Evolutionary conservation across 2,888 invertebrate genomes (phyloP), one percentile per base, ranked within the genome.

Genomic region (Malthinus flaveolus): DNA sequence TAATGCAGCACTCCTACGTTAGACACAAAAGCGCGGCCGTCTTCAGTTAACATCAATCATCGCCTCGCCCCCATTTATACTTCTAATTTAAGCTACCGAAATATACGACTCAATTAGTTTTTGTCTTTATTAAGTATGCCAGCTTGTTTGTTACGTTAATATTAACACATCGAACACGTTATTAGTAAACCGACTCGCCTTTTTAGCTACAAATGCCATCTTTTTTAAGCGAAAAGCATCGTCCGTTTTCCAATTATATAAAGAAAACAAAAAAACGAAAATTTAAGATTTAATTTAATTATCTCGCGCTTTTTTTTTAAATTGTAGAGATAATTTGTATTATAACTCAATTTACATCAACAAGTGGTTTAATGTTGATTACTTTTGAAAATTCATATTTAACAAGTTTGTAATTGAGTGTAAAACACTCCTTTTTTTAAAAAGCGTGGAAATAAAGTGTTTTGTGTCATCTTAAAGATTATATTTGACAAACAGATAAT

Each of bases 1-100:
- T 78, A 77, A 77, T 78, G 76, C 73, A 75, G 70, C 70, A 61
- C 65, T 66, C 69, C 66, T 64, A 64, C 65, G 61, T 61, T 64
- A 63, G 61, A 63, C 56, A 65, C 55, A 66, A 66, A 66, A 61
- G 62, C 63, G 63, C 51, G 52, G 56, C 45, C 49, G 55, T 62
- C 56, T 58, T 66, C 54, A 55, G 56, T 59, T 51, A 33, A 49
- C 62, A 66, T 66, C 65, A 66, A 66, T 66, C 66, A 67, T 68
- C 67, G 66, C 56, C 59, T 63, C 67, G 57, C 56, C 64, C 64
- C 61, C 68, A 70, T 71, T 71, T 69, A 68, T 71, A 64, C 69
- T 68, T 69, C 69, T 67, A 70, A 71, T 72, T 72, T 72, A 66
- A 68, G 65, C 69, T 67, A 69, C 67, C 72, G 66, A 70, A 62